Base-by-base conservation (phyloP, 2,113 vertebrate genomes). In the Xerus inauris region DNA sequence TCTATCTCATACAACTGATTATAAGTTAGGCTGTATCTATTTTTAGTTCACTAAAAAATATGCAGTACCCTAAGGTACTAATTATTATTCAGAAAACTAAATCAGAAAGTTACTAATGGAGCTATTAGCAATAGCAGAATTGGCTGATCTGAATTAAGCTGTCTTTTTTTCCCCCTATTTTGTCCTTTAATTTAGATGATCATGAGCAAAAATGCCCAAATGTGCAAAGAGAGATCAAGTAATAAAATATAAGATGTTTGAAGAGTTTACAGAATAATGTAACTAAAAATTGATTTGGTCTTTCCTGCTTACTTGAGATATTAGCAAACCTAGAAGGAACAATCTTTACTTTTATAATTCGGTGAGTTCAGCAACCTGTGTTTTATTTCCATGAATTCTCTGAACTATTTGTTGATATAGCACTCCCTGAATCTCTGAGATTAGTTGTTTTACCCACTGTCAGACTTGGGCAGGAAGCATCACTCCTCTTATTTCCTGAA, bases 91-190 rank as follows among this genome's bases (percentile, higher is more conserved):
- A 54, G 40, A 80, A 69, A 81, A 24, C 40, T 81, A 86, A 89
- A 76, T 86, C 57, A 90, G 47, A 93, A 83, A 67, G 26, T 51
- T 96, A 72, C 57, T 91, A 95, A 87, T 67, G 14, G 24, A 42
- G 28, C 47, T 91, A 93, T 96, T 95, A 80, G 90, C 9, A 84
- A 62, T 14, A 71, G 40, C 35, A 96, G n/a, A 93, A 45, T 72
- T 90, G 30, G 45, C 14, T 84, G 49, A 93, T 35, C 73, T 67
- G 32, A 93, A 79, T 83, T 81, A 30, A 81, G 11, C 17, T 38
- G 85, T 88, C 32, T 72, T 40, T 75, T 1, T 30, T 87, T 94
- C 40, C 4, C 91, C 45, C 5, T 6, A 45, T 91, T 87, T 94
- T 91, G 42, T 45, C 14, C 13, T 32, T 83, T 83, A 47, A 54